These are phyloP conservation scores for Rotaria socialis DNA, from an alignment of 2,888 invertebrate genomes.

Conservation along the genomic window DNA sequence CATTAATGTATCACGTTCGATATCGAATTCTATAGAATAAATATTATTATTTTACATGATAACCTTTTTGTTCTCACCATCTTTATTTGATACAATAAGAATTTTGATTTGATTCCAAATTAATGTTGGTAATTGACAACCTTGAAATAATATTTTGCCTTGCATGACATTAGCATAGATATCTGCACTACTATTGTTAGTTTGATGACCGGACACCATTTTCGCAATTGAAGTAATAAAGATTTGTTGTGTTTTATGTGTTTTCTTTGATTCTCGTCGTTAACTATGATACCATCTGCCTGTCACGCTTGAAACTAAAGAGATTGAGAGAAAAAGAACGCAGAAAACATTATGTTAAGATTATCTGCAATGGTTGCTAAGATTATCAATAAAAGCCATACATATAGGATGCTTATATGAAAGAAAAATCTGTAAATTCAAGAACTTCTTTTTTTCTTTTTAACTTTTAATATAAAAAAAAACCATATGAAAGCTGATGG, in stretches of 20 bases:
- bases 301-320: background rate
- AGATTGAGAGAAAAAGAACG: background rate
- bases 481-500: background rate
- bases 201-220: background rate
- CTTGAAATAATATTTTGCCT: background rate
- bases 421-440: no score
- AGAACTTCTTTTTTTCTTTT: background rate
- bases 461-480: background rate
- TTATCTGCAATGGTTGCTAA: no score
- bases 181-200: background rate
- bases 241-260: no score
- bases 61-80: background rate
- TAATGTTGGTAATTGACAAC: background rate
- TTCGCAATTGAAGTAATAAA: background rate
- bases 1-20: constrained; percentile 44
- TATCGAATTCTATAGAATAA: constrained; percentile 46
- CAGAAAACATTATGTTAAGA: no score
- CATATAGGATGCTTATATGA: no score
- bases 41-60: no score
- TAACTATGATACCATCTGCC: background rate
- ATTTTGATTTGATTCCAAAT: constrained; percentile 16
- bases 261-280: background rate
- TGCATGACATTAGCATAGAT: background rate
- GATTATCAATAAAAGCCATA: no score
- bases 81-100: constrained; percentile 7